Conservation (phyloP, 2,888 invertebrate genomes). For the Lithophane leautieri region DNA sequence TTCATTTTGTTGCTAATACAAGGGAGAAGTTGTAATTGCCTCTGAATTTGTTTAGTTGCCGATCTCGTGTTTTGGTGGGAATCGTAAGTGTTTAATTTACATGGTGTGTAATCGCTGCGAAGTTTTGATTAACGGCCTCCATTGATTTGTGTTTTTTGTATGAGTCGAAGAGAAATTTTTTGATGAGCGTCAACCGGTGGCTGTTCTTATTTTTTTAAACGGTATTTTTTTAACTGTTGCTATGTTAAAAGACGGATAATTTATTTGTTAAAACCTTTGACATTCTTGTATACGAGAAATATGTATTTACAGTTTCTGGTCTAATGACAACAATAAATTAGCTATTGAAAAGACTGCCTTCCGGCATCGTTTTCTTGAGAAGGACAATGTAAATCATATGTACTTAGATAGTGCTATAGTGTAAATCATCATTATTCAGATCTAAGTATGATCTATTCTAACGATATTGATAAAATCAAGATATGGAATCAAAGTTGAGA, state of each 20-base stretch:
- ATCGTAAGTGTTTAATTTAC: conserved; percentile 60
- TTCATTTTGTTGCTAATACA: conserved; percentile 82
- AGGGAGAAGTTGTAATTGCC: conserved; percentile 80
- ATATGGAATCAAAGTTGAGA: neutral
- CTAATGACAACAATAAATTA: conserved; percentile 1
- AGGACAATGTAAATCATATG: conserved; percentile 30
- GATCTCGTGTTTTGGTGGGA: conserved; percentile 60
- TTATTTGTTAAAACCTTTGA: conserved; percentile 13
- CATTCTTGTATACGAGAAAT: neutral
- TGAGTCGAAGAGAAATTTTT: conserved; percentile 43
- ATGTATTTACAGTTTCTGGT: conserved; percentile 15
- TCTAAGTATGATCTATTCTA: conserved; percentile 33
- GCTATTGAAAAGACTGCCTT: conserved; percentile 12
- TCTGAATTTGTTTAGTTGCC: conserved; percentile 78
- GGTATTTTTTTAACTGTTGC: conserved; percentile 28
- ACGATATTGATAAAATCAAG: conserved; percentile 30
- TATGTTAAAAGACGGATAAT: neutral
- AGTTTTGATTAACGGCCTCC: conserved; percentile 63
- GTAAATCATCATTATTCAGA: conserved; percentile 36
- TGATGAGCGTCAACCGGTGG: conserved; percentile 35
- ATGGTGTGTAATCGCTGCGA: conserved; percentile 56
- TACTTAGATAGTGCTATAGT: neutral
- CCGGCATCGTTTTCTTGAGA: neutral
- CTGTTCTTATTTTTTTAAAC: conserved; percentile 18
- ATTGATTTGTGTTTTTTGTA: conserved; percentile 58